Evolutionary conservation across 2,888 invertebrate species (phyloP), one percentile per base, ranked within the genome.

Genomic region (Andrena trimmerana): DNA sequence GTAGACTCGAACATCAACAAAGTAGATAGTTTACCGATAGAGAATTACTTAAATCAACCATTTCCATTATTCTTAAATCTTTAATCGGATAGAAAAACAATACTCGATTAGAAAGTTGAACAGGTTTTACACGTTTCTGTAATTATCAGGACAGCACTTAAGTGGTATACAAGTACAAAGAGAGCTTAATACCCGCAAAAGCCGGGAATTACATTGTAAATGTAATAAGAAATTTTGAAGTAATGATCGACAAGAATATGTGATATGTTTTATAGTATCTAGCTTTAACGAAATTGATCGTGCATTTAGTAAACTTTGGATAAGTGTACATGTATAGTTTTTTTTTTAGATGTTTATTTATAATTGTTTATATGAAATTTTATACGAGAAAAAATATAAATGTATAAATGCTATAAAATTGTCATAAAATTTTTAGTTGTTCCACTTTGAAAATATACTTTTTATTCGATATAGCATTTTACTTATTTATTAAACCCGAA

Each of bases 21-120:
- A 73, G 76, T 90, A 31, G 90, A 91, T 69, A 83, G 76, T 24
- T 85, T 89, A 29, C 83, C 85, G 57, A 89, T 90, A 73, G 91
- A 91, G 78, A 90, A 82, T 71, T 91, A 90, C 81, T 88, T 90
- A 60, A 86, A 87, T 42, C 90, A 89, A 48, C 79, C 88, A 8
- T 88, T 91, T 85, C 78, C 89, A 78, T 79, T 88, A 13, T 90
- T 90, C 85, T 84, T 90, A 36, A 91, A 91, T 82, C 85, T 91
- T 77, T 91, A 84, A 86, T 73, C 8, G 70, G 10, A 74, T 16
- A 73, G 50, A 20, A 24, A 16, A 52, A 48, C 42, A 29, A 62
- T 59, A 29, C 2, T 29, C 27, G 50, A 24, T 8, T 67, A 24
- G 36, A 10, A 13, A n/a, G 24, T 20, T n/a, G 20, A 66, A 73